Evolutionary conservation across 2,888 invertebrate species (phyloP).

Genomic region (Pyrrhia umbra): DNA sequence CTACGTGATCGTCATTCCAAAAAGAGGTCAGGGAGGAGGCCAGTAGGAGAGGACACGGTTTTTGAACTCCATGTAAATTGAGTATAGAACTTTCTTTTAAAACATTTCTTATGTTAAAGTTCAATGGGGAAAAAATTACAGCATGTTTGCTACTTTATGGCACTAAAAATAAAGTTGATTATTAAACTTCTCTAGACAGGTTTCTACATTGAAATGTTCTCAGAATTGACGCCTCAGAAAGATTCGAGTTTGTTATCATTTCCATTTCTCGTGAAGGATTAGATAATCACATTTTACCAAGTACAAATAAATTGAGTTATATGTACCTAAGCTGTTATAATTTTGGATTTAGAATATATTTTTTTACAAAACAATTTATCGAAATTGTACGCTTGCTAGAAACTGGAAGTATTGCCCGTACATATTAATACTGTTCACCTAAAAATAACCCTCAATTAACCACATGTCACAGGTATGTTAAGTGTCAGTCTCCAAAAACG

Average conservation of each 20-base stretch:
- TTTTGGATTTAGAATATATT: not conserved
- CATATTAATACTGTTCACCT: not conserved
- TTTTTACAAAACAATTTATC: not conserved
- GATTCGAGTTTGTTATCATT: not conserved
- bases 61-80: no score
- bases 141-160: not conserved
- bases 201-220: not conserved
- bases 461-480: not conserved
- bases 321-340: not conserved
- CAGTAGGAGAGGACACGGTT: no score
- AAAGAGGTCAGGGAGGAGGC: no score
- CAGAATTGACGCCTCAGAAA: not conserved
- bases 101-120: no score
- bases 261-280: not conserved
- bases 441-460: conserved; percentile 37
- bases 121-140: no score
- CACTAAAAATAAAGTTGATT: not conserved
- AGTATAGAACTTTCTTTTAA: no score
- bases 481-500: conserved; percentile 40
- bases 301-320: not conserved
- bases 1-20: not conserved
- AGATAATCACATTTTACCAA: not conserved
- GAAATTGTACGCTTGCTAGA: no score
- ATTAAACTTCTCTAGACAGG: not conserved
- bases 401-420: no score